These are phyloP conservation scores for Podocnemis expansa DNA, from an alignment of 2,113 vertebrate species.

Conservation along the genomic window DNA sequence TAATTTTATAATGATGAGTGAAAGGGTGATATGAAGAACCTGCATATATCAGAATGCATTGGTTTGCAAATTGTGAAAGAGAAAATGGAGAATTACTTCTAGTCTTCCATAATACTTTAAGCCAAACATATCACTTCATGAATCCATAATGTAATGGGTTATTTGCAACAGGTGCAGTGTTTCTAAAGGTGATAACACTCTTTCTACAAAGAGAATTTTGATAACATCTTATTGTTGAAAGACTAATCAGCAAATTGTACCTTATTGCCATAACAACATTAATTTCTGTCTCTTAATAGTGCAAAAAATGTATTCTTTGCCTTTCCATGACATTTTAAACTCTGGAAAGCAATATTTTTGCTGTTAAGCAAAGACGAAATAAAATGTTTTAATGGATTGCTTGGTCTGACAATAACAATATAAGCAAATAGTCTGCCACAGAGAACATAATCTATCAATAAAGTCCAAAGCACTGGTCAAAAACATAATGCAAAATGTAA, in stretches of 20 bases:
- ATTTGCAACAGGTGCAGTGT: neutral
- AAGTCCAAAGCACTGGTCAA: constrained; percentile 19
- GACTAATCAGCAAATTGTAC: neutral
- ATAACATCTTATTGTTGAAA: neutral
- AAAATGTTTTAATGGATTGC: constrained; percentile 47
- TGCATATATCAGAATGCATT: neutral
- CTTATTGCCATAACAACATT: constrained; percentile 43
- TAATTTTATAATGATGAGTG: neutral
- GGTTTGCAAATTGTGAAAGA: neutral
- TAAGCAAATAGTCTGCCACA: neutral
- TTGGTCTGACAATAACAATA: neutral
- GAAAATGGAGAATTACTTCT: neutral
- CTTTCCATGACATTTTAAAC: constrained; percentile 32
- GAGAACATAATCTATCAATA: neutral
- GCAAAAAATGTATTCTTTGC: constrained; percentile 40
- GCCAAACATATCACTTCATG: neutral
- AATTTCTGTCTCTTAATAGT: constrained; percentile 30
- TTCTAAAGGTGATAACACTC: neutral
- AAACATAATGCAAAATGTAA: constrained; percentile 5
- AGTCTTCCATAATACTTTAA: neutral
- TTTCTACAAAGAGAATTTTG: constrained; percentile 21
- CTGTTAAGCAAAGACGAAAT: constrained; percentile 39
- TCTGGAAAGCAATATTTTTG: neutral
- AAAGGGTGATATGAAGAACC: neutral
- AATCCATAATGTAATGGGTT: neutral